Base-by-base conservation (phyloP, 2,797 vertebrate species). In the Peromyscus attwateri region DNA sequence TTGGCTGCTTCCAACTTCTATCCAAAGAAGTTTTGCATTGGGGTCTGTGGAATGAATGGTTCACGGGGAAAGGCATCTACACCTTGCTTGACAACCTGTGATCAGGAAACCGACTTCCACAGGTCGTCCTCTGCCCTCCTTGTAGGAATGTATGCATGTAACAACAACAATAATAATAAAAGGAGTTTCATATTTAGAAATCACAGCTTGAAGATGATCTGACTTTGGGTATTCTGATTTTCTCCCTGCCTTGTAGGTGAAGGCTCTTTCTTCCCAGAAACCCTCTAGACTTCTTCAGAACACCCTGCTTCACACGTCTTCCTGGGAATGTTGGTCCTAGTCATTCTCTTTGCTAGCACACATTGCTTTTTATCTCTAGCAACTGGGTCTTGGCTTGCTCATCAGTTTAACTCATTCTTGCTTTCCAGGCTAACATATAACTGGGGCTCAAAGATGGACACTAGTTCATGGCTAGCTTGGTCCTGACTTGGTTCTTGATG, bases 271-370 rank as follows among this genome's bases (percentile, higher is more conserved):
- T 52, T 88, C 80, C 84, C 70, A 80, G 81, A 95, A 96, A 81
- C 31, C 90, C 66, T 80, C 71, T 34, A 57, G 87, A 85, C 17
- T 93, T 87, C 55, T 34, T 88, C 62, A 70, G 93, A 71, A 57
- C 34, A 40, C 57, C 21, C 25, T 29, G 57, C 12, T 14, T 91
- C 37, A 49, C n/a, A 34, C 0, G 14, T 37, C 71, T 94, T 79
- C 49, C 92, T n/a, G 73, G 37, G 43, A 77, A 55, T 77, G 17
- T 40, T 83, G 93, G 64, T 21, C 70, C n/a, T 92, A 7, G 89
- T 73, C 66, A 66, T 79, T 89, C 87, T 84, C 93, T 89, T 89
- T 81, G 81, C 80, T 95, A 76, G 64, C 68, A 92, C 75, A 95
- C 62, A 62, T 34, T 62, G 31, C 17, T 46, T 29, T 52, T 68